Conservation (phyloP, 2,113 vertebrate genomes). For the Bos indicus region DNA sequence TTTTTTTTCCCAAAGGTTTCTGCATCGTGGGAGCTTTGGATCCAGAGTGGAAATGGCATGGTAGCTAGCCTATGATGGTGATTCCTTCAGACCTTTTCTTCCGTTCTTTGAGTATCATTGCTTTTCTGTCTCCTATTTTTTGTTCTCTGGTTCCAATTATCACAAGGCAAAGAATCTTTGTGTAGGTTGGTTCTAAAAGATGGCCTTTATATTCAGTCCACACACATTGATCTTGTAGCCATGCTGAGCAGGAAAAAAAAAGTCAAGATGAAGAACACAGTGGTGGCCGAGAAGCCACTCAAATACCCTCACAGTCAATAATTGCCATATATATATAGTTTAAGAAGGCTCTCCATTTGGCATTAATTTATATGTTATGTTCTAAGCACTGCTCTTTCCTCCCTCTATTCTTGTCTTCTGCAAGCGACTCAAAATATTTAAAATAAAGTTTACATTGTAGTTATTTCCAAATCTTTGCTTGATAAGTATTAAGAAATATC, state of each 20-base stretch:
- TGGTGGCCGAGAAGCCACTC: neutral
- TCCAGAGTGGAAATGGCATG: neutral
- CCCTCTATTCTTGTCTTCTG: slow-evolving; percentile 21
- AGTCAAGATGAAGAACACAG: neutral
- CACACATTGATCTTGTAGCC: neutral
- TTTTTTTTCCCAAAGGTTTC: slow-evolving; percentile 34
- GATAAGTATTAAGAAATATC: slow-evolving; percentile 78
- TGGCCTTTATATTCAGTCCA: neutral
- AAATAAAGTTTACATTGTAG: slow-evolving; percentile 76
- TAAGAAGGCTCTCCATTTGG: slow-evolving; percentile 30
- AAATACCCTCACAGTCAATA: neutral
- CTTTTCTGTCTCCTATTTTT: neutral
- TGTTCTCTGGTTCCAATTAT: neutral
- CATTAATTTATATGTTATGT: slow-evolving; percentile 55
- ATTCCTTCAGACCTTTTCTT: slow-evolving; percentile 45
- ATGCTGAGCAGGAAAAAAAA: neutral
- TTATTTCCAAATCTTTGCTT: slow-evolving; percentile 78
- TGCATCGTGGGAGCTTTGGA: slow-evolving; percentile 45
- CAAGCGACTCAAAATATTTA: slow-evolving; percentile 69
- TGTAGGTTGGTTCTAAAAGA: neutral
- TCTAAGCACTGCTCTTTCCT: neutral
- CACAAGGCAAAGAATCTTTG: neutral
- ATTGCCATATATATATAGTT: neutral
- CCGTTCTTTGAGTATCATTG: neutral
- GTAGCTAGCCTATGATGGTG: slow-evolving; percentile 22